These are phyloP conservation scores for Pogonognathellus flavescens DNA, from an alignment of 1,140 invertebrate species.

Conservation along the genomic window DNA sequence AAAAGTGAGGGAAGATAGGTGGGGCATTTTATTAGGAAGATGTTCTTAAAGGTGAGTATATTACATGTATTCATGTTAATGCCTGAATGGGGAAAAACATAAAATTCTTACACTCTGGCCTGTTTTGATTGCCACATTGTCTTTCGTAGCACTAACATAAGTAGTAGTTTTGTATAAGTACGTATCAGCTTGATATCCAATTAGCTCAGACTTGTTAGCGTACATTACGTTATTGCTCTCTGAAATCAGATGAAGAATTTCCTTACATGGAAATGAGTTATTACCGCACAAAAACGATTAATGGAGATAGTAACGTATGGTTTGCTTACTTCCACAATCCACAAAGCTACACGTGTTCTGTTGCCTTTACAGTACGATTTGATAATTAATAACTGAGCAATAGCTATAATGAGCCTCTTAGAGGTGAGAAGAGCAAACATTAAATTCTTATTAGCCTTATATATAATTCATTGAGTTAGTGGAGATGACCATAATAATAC, in stretches of 20 bases:
- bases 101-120: not conserved
- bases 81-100: not conserved
- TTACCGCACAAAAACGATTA: not conserved
- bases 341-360: conserved; percentile 8
- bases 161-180: not conserved
- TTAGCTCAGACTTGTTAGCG: not conserved
- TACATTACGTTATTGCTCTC: not conserved
- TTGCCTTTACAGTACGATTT: not conserved
- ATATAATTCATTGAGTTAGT: too few species aligned
- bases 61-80: too few species aligned
- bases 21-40: too few species aligned
- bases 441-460: not conserved
- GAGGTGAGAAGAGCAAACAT: conserved; percentile 38
- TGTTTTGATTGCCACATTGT: not conserved
- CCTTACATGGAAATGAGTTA: conserved; percentile 16
- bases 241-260: conserved; percentile 16
- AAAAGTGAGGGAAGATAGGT: too few species aligned
- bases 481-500: not conserved
- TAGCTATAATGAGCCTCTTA: conserved; percentile 19
- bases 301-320: not conserved
- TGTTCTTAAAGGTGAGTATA: too few species aligned
- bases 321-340: not conserved
- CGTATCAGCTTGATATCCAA: not conserved
- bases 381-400: conserved; percentile 38
- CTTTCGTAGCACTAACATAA: not conserved